Evolutionary conservation across 1,140 invertebrate species (phyloP), one percentile per base, ranked within the genome.

Genomic region (Conopomorpha cramerella): DNA sequence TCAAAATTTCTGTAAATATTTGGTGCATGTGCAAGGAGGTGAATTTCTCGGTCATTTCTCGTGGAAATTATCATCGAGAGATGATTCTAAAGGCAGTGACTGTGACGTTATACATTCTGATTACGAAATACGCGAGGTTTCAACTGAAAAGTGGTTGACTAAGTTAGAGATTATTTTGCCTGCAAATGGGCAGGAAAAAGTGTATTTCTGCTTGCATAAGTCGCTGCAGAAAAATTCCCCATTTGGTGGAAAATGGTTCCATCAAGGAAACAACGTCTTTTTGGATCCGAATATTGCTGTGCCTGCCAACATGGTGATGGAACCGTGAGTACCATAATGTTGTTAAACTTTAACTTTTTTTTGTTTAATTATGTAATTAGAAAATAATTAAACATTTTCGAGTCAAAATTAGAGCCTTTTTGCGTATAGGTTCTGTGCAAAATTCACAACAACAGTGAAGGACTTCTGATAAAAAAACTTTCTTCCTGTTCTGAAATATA

Each of bases 1-100:
- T 38, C 48, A 50, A 47, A 55, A 51, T 36, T 59, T 45, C 39
- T 74, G 66, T 70, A 71, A 70, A 65, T 76, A 71, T 67, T 62
- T 66, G 55, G 41, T 74, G 45, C 52, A 57, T 28, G 54, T 72
- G 40, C 43, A 45, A 27, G 73, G 70, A 52, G 56, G 56, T 45
- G 58, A 68, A 36, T 73, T 64, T 45, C 51, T 70, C 17, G 72
- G 66, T 17, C 55, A 70, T 62, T 52, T 51, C 49, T 65, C 62
- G 2, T 73, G 66, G 66, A 62, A 52, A 51, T 56, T 77, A 51
- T 74, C 70, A 40, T 48, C 68, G 29, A 49, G 17, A n/a, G 43
- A 36, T 45, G 55, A 46, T 36, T 34, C 39, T 46, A 49, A 43
- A 46, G 58, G 60, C 49, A 46, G 50, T 39, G 45, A 42, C 35